phyloP scores from a whole-genome alignment of 2,888 invertebrate genomes.

The Myopa tessellatipennis region DNA sequence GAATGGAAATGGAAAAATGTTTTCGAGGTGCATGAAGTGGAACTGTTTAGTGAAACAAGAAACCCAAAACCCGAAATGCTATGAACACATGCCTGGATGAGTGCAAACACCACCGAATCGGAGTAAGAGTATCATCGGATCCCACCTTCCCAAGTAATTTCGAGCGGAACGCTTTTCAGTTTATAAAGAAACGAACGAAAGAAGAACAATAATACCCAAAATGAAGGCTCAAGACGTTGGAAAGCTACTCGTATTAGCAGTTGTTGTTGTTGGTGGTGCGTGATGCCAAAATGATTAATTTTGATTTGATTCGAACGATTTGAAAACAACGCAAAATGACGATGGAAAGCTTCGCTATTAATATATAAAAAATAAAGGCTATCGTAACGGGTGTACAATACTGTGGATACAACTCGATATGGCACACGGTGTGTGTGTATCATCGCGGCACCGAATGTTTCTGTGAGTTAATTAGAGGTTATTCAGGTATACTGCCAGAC shows the following conservation, averaged over 20 bases:
- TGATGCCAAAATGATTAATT: background rate
- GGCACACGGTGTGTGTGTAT: no score
- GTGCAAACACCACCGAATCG: background rate
- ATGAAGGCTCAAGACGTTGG: background rate
- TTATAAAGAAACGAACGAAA: background rate
- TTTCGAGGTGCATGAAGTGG: slow-evolving; percentile 10
- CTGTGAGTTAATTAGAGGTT: no score
- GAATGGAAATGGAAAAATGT: background rate
- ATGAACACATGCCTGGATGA: background rate
- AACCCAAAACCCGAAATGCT: background rate
- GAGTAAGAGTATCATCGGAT: background rate
- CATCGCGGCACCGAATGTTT: no score
- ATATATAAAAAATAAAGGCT: no score
- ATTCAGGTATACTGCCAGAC: no score
- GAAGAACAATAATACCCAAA: background rate
- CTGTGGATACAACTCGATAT: no score
- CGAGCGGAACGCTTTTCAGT: background rate
- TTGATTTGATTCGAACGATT: background rate
- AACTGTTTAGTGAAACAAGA: background rate
- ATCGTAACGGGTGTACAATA: no score
- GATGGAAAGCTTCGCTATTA: no score
- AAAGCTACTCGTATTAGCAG: background rate
- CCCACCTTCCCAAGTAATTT: background rate
- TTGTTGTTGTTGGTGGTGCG: background rate
- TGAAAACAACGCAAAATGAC: no score